Evolutionary conservation across 1,140 invertebrate species (phyloP).

Genomic region (Mactra quadrangularis): DNA sequence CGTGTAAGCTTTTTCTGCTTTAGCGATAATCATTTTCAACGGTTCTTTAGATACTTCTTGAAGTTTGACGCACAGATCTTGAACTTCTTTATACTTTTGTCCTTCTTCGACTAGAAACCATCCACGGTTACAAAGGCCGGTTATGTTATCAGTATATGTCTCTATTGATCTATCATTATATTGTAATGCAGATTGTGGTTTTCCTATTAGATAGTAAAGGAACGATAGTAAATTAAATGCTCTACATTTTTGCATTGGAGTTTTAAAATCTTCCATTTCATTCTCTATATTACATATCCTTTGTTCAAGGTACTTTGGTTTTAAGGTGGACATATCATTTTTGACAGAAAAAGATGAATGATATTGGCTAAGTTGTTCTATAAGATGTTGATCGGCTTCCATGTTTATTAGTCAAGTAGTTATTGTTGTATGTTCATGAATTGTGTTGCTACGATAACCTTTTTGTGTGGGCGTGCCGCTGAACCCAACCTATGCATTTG

Average conservation of each 20-base stretch:
- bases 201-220: background rate
- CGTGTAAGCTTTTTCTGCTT: conserved; percentile 26
- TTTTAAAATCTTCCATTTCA: background rate
- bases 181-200: background rate
- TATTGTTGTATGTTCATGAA: too few species aligned
- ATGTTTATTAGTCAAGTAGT: too few species aligned
- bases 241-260: conserved; percentile 11
- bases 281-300: background rate
- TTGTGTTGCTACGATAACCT: too few species aligned
- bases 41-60: background rate
- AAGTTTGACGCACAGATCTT: background rate
- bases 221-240: conserved; percentile 34
- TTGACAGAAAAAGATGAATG: background rate
- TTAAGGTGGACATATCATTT: background rate
- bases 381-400: background rate
- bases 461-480: too few species aligned
- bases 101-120: background rate
- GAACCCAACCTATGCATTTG: too few species aligned
- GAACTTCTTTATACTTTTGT: background rate
- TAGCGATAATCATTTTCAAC: background rate
- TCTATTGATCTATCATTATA: conserved; percentile 16
- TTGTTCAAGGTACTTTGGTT: background rate
- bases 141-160: background rate
- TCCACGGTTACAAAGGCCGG: background rate
- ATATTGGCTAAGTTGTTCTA: background rate